Evolutionary conservation across 1,140 invertebrate species (phyloP), one percentile per base, ranked within the genome.

Genomic region (Phymastichus coffea): DNA sequence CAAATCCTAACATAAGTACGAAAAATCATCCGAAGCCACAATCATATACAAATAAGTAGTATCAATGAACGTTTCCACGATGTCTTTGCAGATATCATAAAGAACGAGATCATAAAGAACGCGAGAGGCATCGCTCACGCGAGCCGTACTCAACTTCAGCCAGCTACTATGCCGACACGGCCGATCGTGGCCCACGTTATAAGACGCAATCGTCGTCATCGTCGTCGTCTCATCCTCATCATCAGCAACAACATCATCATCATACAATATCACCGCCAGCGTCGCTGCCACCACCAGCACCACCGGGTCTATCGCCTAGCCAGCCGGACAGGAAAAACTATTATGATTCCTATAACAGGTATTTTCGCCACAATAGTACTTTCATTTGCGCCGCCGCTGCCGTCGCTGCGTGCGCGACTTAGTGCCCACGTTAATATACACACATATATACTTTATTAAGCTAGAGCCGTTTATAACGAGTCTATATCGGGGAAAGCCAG

Each of bases 341-440:
- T 79, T 80, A 79, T 79, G 78, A 80, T 75, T 78, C 77, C 71
- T 79, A 80, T 73, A 80, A 79, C 77, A 80, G 78, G 78, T 80
- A 80, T 80, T 80, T 80, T 74, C 74, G 77, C 73, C 70, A 73
- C 72, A 78, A 75, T 77, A 74, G 77, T 79, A 74, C 61, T 79
- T 75, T 79, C 58, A 77, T 79, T 71, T 71, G 72, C 71, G 71
- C 78, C 56, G 74, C 70, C 71, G 19, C 49, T 23, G 19, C 10
- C 47, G 19, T 20, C 20, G 38, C 23, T 49, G 26, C 38, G 48
- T 40, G 4, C 26, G 46, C 28, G 37, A 25, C 46, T 15, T 23
- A 33, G 12, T 57, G 46, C 46, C 37, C 35, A 14, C 22, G 38
- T 6, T n/a, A n/a, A n/a, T n/a, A n/a, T n/a, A n/a, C n/a, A n/a